Conservation (phyloP, 2,797 vertebrate species). For the Labeo calbasu region DNA sequence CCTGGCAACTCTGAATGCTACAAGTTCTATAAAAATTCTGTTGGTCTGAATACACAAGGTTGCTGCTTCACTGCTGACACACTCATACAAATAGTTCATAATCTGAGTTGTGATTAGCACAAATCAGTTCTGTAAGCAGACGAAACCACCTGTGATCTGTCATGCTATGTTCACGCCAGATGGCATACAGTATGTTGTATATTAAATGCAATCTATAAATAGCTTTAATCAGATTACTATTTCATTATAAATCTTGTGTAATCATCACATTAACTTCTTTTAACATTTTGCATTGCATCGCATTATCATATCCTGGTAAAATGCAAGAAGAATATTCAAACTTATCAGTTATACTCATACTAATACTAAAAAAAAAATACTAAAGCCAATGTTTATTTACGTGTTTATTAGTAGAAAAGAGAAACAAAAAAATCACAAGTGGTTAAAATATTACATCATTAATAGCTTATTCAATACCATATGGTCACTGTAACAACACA, state of each 20-base stretch:
- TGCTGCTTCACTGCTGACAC: background rate
- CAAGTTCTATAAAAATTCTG: background rate
- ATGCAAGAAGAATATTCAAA: slow-evolving; percentile 16
- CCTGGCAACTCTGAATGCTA: too few relatives aligned
- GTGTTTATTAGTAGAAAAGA: slow-evolving; percentile 28
- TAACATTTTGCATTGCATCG: background rate
- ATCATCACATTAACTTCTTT: slow-evolving; percentile 8
- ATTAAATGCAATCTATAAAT: slow-evolving; percentile 7
- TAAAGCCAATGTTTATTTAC: background rate
- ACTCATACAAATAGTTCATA: slow-evolving; percentile 1
- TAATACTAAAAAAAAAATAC: background rate
- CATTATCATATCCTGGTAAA: background rate
- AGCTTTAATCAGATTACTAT: slow-evolving; percentile 23
- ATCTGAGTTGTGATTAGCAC: background rate
- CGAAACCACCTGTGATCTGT: slow-evolving; percentile 8
- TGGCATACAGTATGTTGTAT: slow-evolving; percentile 23
- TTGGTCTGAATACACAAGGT: background rate
- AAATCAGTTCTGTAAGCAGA: slow-evolving; percentile 8
- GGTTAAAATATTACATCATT: slow-evolving; percentile 13
- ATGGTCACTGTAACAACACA: slow-evolving; percentile 10
- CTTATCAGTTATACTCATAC: background rate
- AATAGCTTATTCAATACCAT: background rate
- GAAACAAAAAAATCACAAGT: background rate
- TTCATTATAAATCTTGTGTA: background rate
- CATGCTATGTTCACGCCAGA: slow-evolving; percentile 1